Evolutionary conservation across 1,140 invertebrate genomes (phyloP).

Genomic region (Drosophila biarmipes): DNA sequence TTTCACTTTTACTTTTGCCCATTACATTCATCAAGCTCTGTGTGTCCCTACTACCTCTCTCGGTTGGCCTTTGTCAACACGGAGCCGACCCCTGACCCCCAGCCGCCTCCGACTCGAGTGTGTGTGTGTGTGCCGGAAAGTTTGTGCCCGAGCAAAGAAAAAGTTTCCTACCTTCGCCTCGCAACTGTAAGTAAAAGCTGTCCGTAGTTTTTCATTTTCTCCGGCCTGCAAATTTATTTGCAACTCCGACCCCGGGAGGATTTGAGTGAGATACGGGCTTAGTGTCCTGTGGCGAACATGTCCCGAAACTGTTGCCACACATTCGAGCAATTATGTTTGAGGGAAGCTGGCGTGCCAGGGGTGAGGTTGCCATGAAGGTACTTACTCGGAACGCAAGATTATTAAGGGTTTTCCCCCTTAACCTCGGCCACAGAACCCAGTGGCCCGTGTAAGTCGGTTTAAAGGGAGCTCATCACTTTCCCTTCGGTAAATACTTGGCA

Average conservation of each 20-base stretch:
- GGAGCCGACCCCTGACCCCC: conserved; percentile 36
- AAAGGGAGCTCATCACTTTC: conserved; percentile 28
- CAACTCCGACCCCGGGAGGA: conserved; percentile 34
- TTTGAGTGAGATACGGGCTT: conserved; percentile 33
- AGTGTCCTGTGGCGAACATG: conserved; percentile 16
- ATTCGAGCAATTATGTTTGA: conserved; percentile 73
- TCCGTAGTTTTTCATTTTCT: conserved; percentile 54
- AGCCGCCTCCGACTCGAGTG: background rate
- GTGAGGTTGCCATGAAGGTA: background rate
- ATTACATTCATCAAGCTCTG: conserved; percentile 64
- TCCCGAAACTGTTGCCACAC: conserved; percentile 57
- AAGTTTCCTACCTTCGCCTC: conserved; percentile 58
- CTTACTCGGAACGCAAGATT: conserved; percentile 5
- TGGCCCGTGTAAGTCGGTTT: conserved; percentile 16
- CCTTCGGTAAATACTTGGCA: conserved; percentile 22
- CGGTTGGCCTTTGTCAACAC: conserved; percentile 74
- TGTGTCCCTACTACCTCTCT: background rate
- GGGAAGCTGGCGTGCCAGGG: conserved; percentile 12
- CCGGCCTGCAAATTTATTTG: conserved; percentile 53
- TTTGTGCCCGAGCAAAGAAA: conserved; percentile 29
- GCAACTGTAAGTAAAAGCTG: conserved; percentile 75
- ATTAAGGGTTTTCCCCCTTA: background rate
- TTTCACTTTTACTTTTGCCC: conserved; percentile 68
- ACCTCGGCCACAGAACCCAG: background rate
- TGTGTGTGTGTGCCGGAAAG: conserved; percentile 23